These are phyloP conservation scores for Phaethornis superciliosus DNA, from an alignment of 2,113 vertebrate species.

Conservation along the genomic window DNA sequence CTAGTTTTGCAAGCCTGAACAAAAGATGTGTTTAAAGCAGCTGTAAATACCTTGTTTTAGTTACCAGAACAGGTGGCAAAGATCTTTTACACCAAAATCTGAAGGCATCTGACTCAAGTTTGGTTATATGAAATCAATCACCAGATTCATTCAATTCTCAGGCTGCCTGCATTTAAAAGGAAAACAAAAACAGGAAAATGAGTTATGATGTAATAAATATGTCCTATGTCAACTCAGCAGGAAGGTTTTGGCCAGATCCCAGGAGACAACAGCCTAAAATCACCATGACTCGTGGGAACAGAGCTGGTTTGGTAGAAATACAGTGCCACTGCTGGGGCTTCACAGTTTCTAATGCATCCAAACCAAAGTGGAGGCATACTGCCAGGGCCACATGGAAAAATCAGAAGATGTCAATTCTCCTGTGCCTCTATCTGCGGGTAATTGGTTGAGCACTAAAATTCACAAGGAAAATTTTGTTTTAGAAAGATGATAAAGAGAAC, in stretches of 20 bases:
- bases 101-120: not conserved
- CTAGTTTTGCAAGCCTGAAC: not conserved
- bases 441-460: conserved; percentile 56
- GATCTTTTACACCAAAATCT: not conserved
- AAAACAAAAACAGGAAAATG: not conserved
- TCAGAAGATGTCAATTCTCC: conserved; percentile 11
- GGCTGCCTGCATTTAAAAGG: not conserved
- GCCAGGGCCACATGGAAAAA: conserved; percentile 27
- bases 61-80: not conserved
- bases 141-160: not conserved
- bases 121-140: not conserved
- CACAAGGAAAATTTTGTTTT: conserved; percentile 53
- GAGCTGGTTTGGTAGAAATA: not conserved
- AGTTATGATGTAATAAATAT: not conserved
- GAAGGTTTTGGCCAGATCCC: not conserved
- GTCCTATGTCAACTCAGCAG: not conserved
- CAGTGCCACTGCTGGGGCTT: not conserved
- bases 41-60: not conserved
- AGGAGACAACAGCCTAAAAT: not conserved
- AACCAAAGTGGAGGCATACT: accelerated
- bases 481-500: conserved; percentile 67
- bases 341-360: not conserved
- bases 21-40: not conserved
- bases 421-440: not conserved
- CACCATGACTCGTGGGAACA: not conserved